Conservation (phyloP, 2,888 invertebrate genomes). For the Drosophila sordidapex region DNA sequence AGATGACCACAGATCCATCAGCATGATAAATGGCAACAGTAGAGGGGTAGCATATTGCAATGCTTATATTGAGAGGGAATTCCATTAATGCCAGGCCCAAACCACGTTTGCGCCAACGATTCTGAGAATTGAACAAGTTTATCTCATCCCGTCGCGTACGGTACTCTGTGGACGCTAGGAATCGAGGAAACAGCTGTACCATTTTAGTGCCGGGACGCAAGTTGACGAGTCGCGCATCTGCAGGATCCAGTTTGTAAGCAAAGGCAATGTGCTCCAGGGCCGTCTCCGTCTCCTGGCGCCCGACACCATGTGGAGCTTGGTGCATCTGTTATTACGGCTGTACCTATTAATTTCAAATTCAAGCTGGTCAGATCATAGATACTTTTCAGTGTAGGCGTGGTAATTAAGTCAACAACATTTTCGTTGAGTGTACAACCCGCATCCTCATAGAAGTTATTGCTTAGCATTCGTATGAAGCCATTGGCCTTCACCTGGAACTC, state of each 20-base stretch:
- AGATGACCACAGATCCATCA: constrained; percentile 90
- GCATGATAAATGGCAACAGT: constrained; percentile 89
- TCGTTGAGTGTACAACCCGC: constrained; percentile 87
- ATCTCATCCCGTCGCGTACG: constrained; percentile 86
- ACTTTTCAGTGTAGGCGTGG: constrained; percentile 84
- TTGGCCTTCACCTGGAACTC: constrained; percentile 87
- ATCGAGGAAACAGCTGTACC: constrained; percentile 85
- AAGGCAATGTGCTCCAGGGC: constrained; percentile 89
- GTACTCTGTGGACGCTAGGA: constrained; percentile 86
- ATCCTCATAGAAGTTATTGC: constrained; percentile 86
- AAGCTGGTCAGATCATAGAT: constrained; percentile 87
- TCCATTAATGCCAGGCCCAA: constrained; percentile 89
- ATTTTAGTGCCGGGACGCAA: constrained; percentile 84
- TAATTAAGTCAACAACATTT: constrained; percentile 76
- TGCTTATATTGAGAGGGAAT: constrained; percentile 34
- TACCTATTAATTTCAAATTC: constrained; percentile 89
- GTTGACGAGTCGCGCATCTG: constrained; percentile 87
- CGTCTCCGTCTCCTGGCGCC: constrained; percentile 87
- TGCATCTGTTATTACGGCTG: constrained; percentile 88
- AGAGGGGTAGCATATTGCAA: constrained; percentile 86
- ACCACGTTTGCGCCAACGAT: constrained; percentile 93
- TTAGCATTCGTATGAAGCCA: constrained; percentile 89
- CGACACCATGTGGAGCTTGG: constrained; percentile 90
- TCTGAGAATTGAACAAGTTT: constrained; percentile 88
- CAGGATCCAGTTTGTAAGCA: constrained; percentile 86